These are phyloP conservation scores for Galbula dea DNA, from an alignment of 2,113 vertebrate species.

Conservation along the genomic window DNA sequence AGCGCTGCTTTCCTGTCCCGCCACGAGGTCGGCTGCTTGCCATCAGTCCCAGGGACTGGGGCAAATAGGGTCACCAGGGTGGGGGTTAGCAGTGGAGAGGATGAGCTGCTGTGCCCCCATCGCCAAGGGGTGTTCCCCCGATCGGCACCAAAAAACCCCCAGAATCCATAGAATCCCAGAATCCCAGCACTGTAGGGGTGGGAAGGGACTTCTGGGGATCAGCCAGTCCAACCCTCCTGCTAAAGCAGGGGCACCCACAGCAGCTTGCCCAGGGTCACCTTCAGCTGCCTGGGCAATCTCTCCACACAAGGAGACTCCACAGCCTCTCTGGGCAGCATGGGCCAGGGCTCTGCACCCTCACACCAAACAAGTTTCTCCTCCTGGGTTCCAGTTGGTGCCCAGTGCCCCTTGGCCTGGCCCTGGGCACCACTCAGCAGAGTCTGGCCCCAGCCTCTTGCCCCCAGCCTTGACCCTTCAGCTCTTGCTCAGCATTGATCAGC, in stretches of 20 bases:
- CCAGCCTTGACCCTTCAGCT: no score
- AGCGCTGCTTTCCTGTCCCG: not conserved
- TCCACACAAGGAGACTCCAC: not conserved
- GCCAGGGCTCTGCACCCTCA: not conserved
- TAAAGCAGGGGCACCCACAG: not conserved
- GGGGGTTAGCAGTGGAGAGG: fast-evolving
- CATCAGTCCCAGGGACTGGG: not conserved
- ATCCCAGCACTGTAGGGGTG: not conserved
- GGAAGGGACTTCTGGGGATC: not conserved
- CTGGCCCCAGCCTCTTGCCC: no score
- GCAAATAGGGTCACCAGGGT: fast-evolving
- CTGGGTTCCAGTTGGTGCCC: not conserved
- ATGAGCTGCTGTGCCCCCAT: fast-evolving
- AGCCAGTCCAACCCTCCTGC: not conserved
- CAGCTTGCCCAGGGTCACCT: no score
- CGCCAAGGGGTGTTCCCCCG: fast-evolving
- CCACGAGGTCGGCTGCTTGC: no score
- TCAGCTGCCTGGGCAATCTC: not conserved
- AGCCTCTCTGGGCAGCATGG: not conserved
- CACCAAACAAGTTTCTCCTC: not conserved
- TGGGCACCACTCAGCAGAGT: not conserved
- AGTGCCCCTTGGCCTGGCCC: not conserved
- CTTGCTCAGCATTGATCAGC: no score
- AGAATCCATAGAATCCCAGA: not conserved
- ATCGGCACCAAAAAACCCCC: not conserved